Conservation (phyloP, 37 sponge, comb jelly and placozoan species). For the Dysidea cf. avara region DNA sequence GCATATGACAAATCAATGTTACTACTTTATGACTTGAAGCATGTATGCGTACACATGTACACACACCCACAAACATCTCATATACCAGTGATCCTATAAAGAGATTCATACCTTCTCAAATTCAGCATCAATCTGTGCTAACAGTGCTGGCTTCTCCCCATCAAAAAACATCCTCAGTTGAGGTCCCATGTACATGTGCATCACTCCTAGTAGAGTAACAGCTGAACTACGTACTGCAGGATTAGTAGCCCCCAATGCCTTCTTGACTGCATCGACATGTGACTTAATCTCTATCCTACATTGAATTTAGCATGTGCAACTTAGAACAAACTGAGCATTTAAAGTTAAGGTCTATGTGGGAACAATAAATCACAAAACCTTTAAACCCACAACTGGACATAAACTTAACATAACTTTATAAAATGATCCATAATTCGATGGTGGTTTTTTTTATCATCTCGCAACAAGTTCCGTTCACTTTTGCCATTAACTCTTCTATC, state of each 20-base stretch:
- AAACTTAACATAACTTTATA: too few relatives aligned
- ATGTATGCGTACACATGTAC: neutral
- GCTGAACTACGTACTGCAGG: conserved; percentile 78
- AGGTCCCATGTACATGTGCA: conserved; percentile 70
- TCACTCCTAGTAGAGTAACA: conserved; percentile 60
- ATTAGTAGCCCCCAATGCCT: conserved; percentile 67
- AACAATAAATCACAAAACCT: too few relatives aligned
- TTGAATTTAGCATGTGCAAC: too few relatives aligned
- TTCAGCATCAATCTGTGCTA: conserved; percentile 77
- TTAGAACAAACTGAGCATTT: too few relatives aligned
- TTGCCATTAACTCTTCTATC: too few relatives aligned
- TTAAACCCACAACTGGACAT: too few relatives aligned
- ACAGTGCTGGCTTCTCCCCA: conserved; percentile 76
- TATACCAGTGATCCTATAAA: neutral
- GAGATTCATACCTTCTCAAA: conserved; percentile 57
- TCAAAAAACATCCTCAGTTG: conserved; percentile 84
- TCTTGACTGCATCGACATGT: conserved; percentile 73
- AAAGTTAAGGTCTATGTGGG: too few relatives aligned
- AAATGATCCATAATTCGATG: too few relatives aligned
- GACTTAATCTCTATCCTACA: conserved; percentile 63
- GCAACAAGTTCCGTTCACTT: too few relatives aligned
- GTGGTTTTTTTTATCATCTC: too few relatives aligned
- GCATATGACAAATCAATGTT: too few relatives aligned
- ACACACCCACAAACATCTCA: neutral
- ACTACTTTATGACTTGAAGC: too few relatives aligned